A percentile compares a stretch with the other conserved stretches of the same genome.
Conservation (phyloP, 2,113 vertebrate genomes). For the Loxodonta africana region DNA sequence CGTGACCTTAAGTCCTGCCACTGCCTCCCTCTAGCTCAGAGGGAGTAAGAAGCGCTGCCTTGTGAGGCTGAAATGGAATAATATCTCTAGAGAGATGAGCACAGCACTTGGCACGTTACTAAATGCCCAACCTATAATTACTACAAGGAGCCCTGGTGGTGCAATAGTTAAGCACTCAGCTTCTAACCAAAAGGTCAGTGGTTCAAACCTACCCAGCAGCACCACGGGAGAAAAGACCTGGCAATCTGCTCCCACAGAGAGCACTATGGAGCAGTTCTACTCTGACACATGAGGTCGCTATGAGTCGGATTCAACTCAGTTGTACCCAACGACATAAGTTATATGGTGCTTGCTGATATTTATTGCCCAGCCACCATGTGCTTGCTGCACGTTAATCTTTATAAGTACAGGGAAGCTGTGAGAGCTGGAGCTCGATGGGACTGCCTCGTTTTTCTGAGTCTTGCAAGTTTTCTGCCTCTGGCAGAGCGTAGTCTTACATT, state of each 20-base stretch:
- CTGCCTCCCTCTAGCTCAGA: no score
- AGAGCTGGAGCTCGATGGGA: no score
- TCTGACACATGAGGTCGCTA: neutral
- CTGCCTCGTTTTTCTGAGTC: no score
- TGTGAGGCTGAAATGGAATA: neutral
- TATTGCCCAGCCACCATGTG: neutral
- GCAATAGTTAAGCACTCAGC: no score
- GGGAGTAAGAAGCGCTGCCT: neutral
- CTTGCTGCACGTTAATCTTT: no score
- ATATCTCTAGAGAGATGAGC: neutral
- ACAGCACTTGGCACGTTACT: accelerated
- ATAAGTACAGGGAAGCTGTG: no score
- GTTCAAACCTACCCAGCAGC: neutral
- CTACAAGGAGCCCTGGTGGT: no score
- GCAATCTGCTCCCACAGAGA: no score
- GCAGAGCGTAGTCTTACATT: no score
- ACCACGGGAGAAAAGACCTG: neutral
- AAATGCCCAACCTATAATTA: neutral
- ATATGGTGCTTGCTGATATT: neutral
- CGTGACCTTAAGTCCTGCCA: neutral
- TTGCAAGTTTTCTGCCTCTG: no score
- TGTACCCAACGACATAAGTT: no score
- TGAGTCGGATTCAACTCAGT: neutral
- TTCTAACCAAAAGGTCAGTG: neutral
- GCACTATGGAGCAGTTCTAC: no score